Conservation (phyloP, 1,140 invertebrate genomes). For the Ceratina australensis region DNA sequence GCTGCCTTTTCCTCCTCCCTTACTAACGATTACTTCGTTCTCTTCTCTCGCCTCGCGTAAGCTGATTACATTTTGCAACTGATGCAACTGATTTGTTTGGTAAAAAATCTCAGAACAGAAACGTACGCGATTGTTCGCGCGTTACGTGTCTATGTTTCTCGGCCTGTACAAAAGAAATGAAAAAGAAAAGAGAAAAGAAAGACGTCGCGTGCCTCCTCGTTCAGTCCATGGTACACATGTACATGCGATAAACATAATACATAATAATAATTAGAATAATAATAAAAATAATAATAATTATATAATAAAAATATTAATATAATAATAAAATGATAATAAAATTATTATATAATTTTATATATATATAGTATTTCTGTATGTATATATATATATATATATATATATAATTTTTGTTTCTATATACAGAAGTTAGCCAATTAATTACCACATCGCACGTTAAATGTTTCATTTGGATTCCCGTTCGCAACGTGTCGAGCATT, state of each 20-base stretch:
- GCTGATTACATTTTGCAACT: too few species aligned
- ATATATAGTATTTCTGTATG: constrained; percentile 40
- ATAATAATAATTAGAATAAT: constrained; percentile 41
- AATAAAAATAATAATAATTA: constrained; percentile 46
- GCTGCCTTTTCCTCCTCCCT: too few species aligned
- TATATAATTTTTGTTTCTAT: constrained; percentile 52
- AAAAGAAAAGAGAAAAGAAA: constrained; percentile 35
- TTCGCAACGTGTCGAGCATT: constrained; percentile 44
- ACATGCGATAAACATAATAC: constrained; percentile 48
- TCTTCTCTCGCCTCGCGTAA: too few species aligned
- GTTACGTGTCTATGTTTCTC: background rate
- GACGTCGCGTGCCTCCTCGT: constrained; percentile 45
- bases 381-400: constrained; percentile 37
- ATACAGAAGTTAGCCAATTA: constrained; percentile 59
- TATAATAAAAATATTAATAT: constrained; percentile 44
- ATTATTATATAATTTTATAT: constrained; percentile 52
- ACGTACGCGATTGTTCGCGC: background rate
- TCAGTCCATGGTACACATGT: constrained; percentile 54
- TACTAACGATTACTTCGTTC: too few species aligned
- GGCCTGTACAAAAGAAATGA: constrained; percentile 41
- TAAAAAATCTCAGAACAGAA: constrained; percentile 9
- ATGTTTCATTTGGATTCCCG: constrained; percentile 46
- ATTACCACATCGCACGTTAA: constrained; percentile 56
- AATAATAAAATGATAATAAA: constrained; percentile 53
- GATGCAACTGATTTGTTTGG: constrained; percentile 5